phyloP scores from a whole-genome alignment of 2,113 vertebrate genomes.

The Picathartes gymnocephalus region DNA sequence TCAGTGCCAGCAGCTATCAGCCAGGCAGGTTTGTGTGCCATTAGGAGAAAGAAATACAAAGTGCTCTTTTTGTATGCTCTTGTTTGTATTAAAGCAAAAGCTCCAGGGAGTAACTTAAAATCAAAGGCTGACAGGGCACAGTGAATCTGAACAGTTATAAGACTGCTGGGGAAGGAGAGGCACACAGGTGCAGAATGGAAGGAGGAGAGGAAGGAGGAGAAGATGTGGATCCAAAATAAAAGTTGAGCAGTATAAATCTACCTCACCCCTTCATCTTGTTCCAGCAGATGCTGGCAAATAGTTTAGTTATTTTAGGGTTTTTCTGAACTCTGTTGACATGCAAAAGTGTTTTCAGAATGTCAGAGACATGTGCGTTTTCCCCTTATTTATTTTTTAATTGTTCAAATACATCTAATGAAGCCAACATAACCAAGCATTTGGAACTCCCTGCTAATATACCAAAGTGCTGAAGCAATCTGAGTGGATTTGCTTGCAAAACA shows the following conservation, averaged over 20 bases:
- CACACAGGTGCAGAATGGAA: neutral
- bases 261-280: neutral
- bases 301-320: neutral
- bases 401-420: neutral
- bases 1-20: neutral
- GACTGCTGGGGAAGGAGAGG: neutral
- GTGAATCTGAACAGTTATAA: neutral
- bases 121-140: neutral
- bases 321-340: neutral
- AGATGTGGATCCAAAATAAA: neutral
- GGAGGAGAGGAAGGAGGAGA: neutral
- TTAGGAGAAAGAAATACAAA: conserved; percentile 15
- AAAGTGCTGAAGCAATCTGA: conserved; percentile 7
- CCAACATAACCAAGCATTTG: neutral
- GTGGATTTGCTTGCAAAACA: neutral
- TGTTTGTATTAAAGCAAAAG: conserved; percentile 2
- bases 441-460: neutral
- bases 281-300: neutral
- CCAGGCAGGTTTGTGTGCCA: neutral
- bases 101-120: neutral
- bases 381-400: neutral
- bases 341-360: neutral
- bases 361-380: neutral
- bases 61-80: neutral
- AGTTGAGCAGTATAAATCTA: neutral